Percentiles rank a stretch among this genome's conserved stretches.
These are phyloP conservation scores for Drosophila differens DNA, from an alignment of 2,888 invertebrate species.

Conservation along the genomic window DNA sequence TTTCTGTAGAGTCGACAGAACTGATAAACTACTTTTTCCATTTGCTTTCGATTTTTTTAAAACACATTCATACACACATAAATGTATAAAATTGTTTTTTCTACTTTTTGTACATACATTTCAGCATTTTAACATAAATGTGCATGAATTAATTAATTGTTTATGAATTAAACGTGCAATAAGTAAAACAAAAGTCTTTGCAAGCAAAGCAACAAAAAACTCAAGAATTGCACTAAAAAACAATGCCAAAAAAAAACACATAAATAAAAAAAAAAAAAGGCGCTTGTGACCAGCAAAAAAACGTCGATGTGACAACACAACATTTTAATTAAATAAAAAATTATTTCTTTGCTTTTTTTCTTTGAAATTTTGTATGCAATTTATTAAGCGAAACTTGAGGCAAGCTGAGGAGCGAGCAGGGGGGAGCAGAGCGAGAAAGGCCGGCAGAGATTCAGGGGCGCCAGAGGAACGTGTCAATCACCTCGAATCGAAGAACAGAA, in stretches of 20 bases:
- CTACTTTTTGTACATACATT: constrained; percentile 67
- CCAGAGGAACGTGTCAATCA: constrained; percentile 76
- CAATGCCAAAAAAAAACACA: constrained; percentile 66
- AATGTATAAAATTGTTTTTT: constrained; percentile 8
- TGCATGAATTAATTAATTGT: constrained; percentile 81
- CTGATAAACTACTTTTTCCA: constrained; percentile 74
- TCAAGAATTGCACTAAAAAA: constrained; percentile 63
- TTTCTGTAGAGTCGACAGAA: constrained; percentile 69
- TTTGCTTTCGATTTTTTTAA: constrained; percentile 33
- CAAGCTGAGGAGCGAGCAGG: background rate
- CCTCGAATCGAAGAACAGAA: constrained; percentile 60
- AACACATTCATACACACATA: constrained; percentile 2
- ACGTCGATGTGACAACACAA: constrained; percentile 60
- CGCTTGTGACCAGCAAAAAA: constrained; percentile 61
- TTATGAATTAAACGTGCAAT: constrained; percentile 81
- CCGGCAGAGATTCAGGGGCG: constrained; percentile 68
- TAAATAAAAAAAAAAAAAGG: constrained; percentile 62
- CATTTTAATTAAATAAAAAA: constrained; percentile 46
- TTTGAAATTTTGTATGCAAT: constrained; percentile 7
- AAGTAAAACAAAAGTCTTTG: constrained; percentile 56
- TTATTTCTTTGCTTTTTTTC: constrained; percentile 16
- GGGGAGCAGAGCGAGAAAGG: constrained; percentile 3
- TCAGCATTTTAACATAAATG: constrained; percentile 75
- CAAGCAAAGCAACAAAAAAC: constrained; percentile 63
- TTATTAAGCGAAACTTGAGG: constrained; percentile 14